phyloP scores from a whole-genome alignment of 2,113 vertebrate species.

The Globicephala melas region DNA sequence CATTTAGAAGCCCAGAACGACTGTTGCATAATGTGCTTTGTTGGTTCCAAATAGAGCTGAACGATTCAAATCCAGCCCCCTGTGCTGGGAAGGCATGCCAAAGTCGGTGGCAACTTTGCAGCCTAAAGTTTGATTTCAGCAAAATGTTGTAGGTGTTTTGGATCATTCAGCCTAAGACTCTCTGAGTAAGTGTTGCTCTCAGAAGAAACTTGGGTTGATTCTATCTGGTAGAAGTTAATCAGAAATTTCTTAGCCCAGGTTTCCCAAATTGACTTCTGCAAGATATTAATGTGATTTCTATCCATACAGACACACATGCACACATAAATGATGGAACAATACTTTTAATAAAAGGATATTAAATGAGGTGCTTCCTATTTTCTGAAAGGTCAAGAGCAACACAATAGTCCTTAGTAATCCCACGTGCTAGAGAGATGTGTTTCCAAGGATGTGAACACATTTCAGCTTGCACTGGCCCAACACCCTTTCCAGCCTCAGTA shows the following conservation, averaged over 20 bases:
- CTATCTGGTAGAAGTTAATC: neutral
- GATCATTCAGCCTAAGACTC: neutral
- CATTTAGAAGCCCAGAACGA: neutral
- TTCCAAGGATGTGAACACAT: neutral
- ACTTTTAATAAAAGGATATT: neutral
- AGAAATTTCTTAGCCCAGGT: neutral
- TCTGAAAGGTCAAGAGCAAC: neutral
- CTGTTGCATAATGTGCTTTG: neutral
- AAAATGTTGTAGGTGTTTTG: neutral
- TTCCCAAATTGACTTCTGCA: slow-evolving; percentile 17
- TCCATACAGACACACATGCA: neutral
- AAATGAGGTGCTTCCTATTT: neutral
- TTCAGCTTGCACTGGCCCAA: neutral
- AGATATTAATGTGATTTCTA: neutral
- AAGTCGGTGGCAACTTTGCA: neutral
- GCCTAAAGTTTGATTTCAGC: neutral
- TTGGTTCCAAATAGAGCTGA: neutral
- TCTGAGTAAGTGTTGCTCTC: neutral
- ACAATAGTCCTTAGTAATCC: neutral
- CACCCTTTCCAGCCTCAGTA: neutral
- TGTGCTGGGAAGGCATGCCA: neutral
- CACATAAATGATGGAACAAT: neutral
- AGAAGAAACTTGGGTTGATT: neutral
- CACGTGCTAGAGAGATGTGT: neutral
- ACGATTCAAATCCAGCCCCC: neutral